Percentiles rank a stretch among this genome's conserved stretches.
phyloP scores from a whole-genome alignment of 2,797 vertebrate genomes.

The Rhynchonycteris naso region DNA sequence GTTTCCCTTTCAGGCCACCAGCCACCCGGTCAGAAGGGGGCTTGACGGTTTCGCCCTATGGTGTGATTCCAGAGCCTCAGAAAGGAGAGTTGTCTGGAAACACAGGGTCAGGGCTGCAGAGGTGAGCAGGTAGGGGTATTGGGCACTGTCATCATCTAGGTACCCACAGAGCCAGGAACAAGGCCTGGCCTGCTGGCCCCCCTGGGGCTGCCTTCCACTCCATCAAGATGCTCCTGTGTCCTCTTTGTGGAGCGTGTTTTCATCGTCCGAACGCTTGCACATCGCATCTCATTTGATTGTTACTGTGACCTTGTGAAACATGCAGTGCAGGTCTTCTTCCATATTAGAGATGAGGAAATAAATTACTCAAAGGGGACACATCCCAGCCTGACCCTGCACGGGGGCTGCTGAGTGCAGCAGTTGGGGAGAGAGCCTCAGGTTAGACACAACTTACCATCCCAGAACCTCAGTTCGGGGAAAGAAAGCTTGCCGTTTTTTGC shows the following conservation, averaged over 20 bases:
- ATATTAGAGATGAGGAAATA: not conserved
- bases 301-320: constrained; percentile 20
- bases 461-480: not conserved
- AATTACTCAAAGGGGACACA: not conserved
- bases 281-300: not conserved
- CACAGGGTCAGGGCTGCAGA: not conserved
- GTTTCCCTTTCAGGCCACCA: accelerated
- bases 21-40: not conserved
- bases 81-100: not conserved
- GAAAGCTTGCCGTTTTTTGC: not conserved
- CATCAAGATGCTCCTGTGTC: not conserved
- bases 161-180: not conserved
- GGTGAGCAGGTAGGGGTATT: not conserved
- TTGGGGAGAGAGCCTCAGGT: not conserved
- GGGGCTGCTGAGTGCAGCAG: not conserved
- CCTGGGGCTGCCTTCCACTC: not conserved
- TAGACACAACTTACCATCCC: not conserved
- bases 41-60: not conserved
- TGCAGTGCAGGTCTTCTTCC: not conserved
- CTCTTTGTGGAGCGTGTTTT: not conserved
- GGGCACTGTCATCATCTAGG: not conserved
- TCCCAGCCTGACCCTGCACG: not conserved
- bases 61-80: not conserved
- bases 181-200: not conserved
- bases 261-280: not conserved